A percentile compares a stretch with the other conserved stretches of the same genome.
phyloP scores from a whole-genome alignment of 2,888 invertebrate genomes.

The Chydorus sphaericus region DNA sequence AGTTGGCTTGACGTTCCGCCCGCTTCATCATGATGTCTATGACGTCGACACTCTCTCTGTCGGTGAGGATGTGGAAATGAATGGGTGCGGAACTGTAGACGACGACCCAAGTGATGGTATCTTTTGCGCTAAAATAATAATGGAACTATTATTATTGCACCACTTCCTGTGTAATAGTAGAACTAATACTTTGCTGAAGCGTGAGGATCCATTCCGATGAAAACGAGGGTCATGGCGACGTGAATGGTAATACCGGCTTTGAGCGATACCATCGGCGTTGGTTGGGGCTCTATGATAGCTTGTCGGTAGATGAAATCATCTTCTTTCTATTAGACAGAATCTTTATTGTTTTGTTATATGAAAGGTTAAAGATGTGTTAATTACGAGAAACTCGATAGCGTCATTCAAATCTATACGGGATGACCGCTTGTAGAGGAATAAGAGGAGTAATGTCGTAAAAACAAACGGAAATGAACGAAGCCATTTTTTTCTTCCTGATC shows the following conservation, averaged over 20 bases:
- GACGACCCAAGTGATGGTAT: constrained; percentile 15
- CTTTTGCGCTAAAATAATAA: constrained; percentile 12
- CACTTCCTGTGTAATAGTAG: neutral
- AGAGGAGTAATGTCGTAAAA: neutral
- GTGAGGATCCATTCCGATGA: constrained; percentile 11
- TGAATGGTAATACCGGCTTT: constrained; percentile 8
- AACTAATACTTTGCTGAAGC: constrained; percentile 13
- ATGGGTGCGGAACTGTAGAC: constrained; percentile 14
- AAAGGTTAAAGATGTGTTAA: neutral
- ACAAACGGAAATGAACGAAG: neutral
- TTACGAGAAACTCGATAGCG: neutral
- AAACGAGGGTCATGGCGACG: constrained; percentile 8
- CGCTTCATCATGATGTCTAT: constrained; percentile 11
- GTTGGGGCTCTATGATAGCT: neutral
- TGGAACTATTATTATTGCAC: neutral
- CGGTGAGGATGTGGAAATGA: constrained; percentile 15
- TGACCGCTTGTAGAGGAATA: neutral
- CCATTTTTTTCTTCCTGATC: constrained; percentile 14
- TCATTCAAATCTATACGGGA: neutral
- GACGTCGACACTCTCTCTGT: constrained; percentile 10
- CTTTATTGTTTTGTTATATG: neutral
- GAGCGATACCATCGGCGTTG: neutral
- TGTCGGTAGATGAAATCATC: constrained; percentile 1
- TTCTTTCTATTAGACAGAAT: neutral
- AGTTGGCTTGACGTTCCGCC: constrained; percentile 6